Base-by-base conservation (phyloP, 2,888 invertebrate species). In the Leptinotarsa rubiginosa region DNA sequence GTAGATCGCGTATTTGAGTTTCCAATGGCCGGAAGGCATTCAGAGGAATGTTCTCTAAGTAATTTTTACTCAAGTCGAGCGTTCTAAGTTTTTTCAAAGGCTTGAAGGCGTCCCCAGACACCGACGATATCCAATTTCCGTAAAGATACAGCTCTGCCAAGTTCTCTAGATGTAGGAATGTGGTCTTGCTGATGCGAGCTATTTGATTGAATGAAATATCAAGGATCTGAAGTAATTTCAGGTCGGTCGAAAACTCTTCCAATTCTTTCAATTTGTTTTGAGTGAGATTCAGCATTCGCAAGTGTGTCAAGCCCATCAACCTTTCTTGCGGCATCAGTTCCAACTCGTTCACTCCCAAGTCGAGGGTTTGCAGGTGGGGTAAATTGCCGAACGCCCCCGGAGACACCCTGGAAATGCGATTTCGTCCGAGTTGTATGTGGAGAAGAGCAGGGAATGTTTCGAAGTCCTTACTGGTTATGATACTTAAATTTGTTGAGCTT, bases 161-260 rank as follows among this genome's bases (percentile, higher is more conserved):
- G 83, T 92, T 93, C 78, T 92, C 91, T n/a, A 96, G 89, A 85
- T 94, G 91, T 76, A 92, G 91, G 84, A 96, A 96, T 71, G 93
- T 93, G 78, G 92, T 92, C 85, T 93, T 94, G 69, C 91, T 92
- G 79, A 96, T 92, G 83, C 92, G 91, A 78, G 92, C 92, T 84
- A 96, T 91, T 86, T 95, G 95, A 88, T 96, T 96, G 86, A 91
- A 93, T 56, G 96, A 95, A 75, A 96, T 88, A 87, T 96, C 96
- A 77, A 96, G 90, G 78, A 93, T 91, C 88, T 95, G 93, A 80
- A 97, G 88, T 76, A 92, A 92, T 80, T 92, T 92, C 78, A 97
- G 89, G 87, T 96, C 95, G 16, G 90, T 87, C 64, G 95, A 93
- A 85, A 96, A 95, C 84, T 95, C 94, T 86, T 95, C 95, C 69